These are phyloP conservation scores for Aelia acuminata DNA, from an alignment of 2,888 invertebrate species.

Conservation along the genomic window DNA sequence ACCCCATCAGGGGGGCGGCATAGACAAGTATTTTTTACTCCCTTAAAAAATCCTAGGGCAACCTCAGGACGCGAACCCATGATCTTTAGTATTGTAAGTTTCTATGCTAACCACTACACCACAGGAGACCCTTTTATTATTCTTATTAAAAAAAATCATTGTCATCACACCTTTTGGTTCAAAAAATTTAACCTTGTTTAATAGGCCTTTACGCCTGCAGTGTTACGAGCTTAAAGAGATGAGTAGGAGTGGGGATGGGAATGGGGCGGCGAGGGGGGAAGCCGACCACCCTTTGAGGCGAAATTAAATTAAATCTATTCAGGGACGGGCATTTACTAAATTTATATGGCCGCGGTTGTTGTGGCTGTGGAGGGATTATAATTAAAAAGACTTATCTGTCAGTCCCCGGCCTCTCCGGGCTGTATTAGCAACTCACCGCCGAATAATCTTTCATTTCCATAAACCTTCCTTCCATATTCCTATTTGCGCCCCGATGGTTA, in stretches of 20 bases:
- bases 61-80: too few species aligned
- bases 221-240: neutral
- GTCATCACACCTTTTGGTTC: too few species aligned
- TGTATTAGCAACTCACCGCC: neutral
- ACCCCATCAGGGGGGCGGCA: too few species aligned
- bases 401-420: neutral
- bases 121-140: too few species aligned
- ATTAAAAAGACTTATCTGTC: slow-evolving; percentile 21
- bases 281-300: neutral
- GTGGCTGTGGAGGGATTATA: neutral
- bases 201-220: too few species aligned
- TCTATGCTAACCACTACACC: too few species aligned
- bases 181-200: too few species aligned
- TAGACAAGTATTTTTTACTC: too few species aligned
- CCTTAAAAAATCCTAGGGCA: too few species aligned
- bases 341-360: neutral
- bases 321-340: slow-evolving; percentile 52
- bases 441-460: neutral
- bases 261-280: neutral
- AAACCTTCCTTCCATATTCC: neutral
- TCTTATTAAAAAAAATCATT: too few species aligned
- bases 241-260: neutral
- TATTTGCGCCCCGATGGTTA: too few species aligned
- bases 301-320: slow-evolving; percentile 51
- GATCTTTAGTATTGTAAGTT: too few species aligned